Percentiles rank a stretch among this genome's conserved stretches.
These are phyloP conservation scores for Meloidogyne floridensis DNA, from an alignment of 1,140 invertebrate species.

Conservation along the genomic window DNA sequence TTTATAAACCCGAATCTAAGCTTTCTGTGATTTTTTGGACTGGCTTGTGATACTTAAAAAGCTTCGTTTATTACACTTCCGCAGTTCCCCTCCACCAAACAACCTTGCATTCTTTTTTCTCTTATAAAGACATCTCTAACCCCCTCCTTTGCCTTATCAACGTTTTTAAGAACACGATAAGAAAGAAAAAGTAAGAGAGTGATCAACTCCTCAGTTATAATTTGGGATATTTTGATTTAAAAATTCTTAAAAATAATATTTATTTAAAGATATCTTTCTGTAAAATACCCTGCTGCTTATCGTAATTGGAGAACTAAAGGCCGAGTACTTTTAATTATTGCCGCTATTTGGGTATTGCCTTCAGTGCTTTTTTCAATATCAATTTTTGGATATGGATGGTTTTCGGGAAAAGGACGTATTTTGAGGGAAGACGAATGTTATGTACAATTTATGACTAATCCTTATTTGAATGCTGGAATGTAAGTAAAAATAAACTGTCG, in stretches of 20 bases:
- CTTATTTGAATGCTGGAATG: constrained; percentile 72
- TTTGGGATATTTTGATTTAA: background rate
- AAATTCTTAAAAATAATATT: background rate
- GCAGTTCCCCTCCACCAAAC: too few relatives aligned
- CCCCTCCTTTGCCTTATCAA: too few relatives aligned
- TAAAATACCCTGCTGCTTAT: constrained; percentile 96
- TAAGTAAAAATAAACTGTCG: constrained; percentile 29
- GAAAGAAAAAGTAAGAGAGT: too few relatives aligned
- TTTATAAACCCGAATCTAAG: too few relatives aligned
- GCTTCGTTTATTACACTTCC: too few relatives aligned
- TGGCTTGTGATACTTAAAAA: too few relatives aligned
- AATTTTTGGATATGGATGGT: constrained; percentile 98
- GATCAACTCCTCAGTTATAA: background rate
- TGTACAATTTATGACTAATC: constrained; percentile 91
- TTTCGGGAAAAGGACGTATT: constrained; percentile 82
- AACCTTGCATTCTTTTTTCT: too few relatives aligned
- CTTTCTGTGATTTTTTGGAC: too few relatives aligned
- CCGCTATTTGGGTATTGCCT: constrained; percentile 80
- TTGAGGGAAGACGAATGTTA: constrained; percentile 85
- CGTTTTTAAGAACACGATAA: too few relatives aligned
- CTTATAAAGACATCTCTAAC: too few relatives aligned
- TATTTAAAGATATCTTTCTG: constrained; percentile 80
- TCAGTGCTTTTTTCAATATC: constrained; percentile 93
- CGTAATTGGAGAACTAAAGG: constrained; percentile 93
- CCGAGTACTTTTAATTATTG: constrained; percentile 82